phyloP scores from a whole-genome alignment of 2,113 vertebrate genomes.

The Cryptotis parvus region DNA sequence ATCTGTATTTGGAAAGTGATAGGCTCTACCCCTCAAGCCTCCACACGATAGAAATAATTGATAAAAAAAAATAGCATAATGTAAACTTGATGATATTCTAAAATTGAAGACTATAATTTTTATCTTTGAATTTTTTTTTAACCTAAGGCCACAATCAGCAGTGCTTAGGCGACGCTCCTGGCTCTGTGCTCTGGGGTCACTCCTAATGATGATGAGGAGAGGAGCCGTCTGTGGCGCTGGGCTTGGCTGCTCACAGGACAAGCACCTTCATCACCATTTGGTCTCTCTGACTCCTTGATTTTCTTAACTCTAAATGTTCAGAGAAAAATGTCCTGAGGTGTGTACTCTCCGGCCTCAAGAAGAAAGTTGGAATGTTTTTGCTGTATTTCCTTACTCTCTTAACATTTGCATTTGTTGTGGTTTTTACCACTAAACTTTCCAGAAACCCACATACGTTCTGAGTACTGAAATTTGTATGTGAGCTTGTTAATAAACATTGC shows the following conservation, averaged over 20 bases:
- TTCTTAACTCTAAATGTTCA: slow-evolving; percentile 37
- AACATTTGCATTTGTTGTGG: slow-evolving; percentile 30
- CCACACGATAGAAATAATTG: not conserved
- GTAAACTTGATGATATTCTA: slow-evolving; percentile 11
- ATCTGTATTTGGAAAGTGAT: slow-evolving; percentile 48
- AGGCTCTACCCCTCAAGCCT: not conserved
- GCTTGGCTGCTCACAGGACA: too few relatives aligned
- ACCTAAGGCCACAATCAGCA: too few relatives aligned
- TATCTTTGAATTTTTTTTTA: not conserved
- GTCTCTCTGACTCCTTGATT: not conserved
- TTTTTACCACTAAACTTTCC: slow-evolving; percentile 39
- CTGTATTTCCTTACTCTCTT: slow-evolving; percentile 4
- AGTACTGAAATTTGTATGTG: slow-evolving; percentile 42
- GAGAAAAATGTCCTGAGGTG: slow-evolving; percentile 42
- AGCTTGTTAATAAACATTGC: slow-evolving; percentile 28
- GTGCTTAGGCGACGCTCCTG: too few relatives aligned
- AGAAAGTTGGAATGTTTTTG: not conserved
- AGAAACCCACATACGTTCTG: not conserved
- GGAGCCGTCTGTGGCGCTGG: too few relatives aligned
- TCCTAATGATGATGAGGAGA: too few relatives aligned
- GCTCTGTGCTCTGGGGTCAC: too few relatives aligned
- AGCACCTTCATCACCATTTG: too few relatives aligned
- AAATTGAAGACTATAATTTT: slow-evolving; percentile 41
- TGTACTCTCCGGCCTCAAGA: not conserved
- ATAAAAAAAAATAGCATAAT: not conserved